These are phyloP conservation scores for Homarus americanus DNA, from an alignment of 1,140 invertebrate species.

Conservation along the genomic window DNA sequence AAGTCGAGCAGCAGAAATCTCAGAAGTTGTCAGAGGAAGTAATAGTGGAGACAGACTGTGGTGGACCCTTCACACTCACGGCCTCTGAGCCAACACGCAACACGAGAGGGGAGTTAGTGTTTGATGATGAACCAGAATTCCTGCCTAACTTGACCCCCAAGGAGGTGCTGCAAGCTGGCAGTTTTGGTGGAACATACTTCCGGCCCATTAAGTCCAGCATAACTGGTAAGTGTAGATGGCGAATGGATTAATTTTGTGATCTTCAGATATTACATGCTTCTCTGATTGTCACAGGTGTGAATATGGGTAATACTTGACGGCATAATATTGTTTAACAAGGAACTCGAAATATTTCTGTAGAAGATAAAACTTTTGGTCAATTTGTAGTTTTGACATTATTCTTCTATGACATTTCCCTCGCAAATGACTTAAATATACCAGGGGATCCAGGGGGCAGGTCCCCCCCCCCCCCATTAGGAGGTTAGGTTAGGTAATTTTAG, in stretches of 20 bases:
- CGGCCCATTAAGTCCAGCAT: slow-evolving; percentile 71
- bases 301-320: no score
- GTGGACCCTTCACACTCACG: not conserved
- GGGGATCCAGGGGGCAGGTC: not conserved
- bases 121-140: slow-evolving; percentile 56
- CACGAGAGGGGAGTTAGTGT: slow-evolving; percentile 38
- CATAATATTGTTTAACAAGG: not conserved
- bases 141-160: slow-evolving; percentile 67
- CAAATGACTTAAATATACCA: no score
- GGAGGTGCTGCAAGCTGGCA: slow-evolving; percentile 69
- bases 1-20: no score
- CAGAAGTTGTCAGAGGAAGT: no score
- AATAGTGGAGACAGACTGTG: not conserved
- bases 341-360: not conserved
- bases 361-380: not conserved
- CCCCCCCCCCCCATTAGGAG: no score
- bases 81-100: slow-evolving; percentile 16
- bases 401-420: no score
- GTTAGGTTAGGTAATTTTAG: no score
- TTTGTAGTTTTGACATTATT: not conserved
- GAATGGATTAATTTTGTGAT: no score
- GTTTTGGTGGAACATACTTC: slow-evolving; percentile 74
- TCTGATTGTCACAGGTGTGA: no score
- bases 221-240: slow-evolving; percentile 36
- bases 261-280: no score